Percentiles rank a stretch among this genome's conserved stretches.
These are phyloP conservation scores for Cettia cetti DNA, from an alignment of 2,113 vertebrate genomes.

Conservation along the genomic window DNA sequence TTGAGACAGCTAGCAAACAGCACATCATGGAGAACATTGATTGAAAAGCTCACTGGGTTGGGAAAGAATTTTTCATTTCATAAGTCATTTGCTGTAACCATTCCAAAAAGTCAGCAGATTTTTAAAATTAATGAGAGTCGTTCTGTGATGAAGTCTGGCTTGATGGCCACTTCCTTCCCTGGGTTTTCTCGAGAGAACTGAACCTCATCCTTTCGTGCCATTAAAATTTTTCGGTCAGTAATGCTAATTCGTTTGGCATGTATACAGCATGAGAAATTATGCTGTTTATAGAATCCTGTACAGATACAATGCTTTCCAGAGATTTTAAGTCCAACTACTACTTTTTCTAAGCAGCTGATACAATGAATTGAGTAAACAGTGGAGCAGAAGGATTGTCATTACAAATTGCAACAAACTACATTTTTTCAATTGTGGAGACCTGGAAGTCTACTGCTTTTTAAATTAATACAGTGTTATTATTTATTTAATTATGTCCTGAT, in stretches of 20 bases:
- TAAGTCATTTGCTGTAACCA: constrained; percentile 65
- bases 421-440: background rate
- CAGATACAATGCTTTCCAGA: background rate
- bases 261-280: background rate
- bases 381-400: background rate
- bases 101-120: constrained; percentile 63
- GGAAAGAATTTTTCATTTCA: constrained; percentile 65
- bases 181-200: background rate
- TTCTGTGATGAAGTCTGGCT: constrained; percentile 40
- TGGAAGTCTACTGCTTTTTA: background rate
- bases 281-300: background rate
- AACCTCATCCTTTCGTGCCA: background rate
- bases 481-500: background rate
- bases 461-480: background rate
- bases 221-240: constrained; percentile 17
- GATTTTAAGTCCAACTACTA: background rate
- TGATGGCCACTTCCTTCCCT: constrained; percentile 12
- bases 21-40: constrained; percentile 45
- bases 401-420: background rate
- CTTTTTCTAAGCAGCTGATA: background rate
- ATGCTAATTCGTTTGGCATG: background rate
- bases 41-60: constrained; percentile 65
- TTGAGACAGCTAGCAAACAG: constrained; percentile 61
- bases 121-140: constrained; percentile 50
- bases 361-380: background rate